Evolutionary conservation across 1,140 invertebrate species (phyloP).

Genomic region (Macrobrachium rosenbergii): DNA sequence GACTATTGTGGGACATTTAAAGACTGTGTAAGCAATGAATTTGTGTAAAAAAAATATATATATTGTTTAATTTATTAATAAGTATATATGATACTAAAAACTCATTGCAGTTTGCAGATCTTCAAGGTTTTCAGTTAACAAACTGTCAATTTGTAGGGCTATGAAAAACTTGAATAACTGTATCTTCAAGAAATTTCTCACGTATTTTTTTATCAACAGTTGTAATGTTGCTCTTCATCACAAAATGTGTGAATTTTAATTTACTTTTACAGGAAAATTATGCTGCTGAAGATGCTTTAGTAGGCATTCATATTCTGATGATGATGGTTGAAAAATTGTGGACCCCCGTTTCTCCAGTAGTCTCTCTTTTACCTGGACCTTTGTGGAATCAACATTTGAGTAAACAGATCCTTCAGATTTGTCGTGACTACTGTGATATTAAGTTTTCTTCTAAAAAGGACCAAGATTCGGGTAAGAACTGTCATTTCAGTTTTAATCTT

Average conservation of each 20-base stretch:
- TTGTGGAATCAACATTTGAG: conserved; percentile 24
- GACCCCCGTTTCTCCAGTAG: neutral
- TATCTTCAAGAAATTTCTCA: neutral
- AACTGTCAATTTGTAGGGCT: too few species aligned
- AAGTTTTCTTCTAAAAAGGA: conserved; percentile 39
- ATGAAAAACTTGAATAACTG: neutral
- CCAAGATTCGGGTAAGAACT: conserved; percentile 10
- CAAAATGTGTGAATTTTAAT: conserved; percentile 80
- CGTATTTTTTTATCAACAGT: neutral
- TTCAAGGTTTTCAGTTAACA: too few species aligned
- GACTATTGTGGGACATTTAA: too few species aligned
- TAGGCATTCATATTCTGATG: conserved; percentile 55
- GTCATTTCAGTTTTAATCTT: too few species aligned
- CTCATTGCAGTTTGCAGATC: too few species aligned
- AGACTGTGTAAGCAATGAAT: too few species aligned
- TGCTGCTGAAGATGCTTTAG: conserved; percentile 60
- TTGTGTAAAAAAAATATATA: too few species aligned
- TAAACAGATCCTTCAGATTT: conserved; percentile 12
- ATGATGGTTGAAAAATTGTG: conserved; percentile 40
- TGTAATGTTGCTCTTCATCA: conserved; percentile 76
- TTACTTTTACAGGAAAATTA: conserved; percentile 44
- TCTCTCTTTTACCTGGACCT: conserved; percentile 6
- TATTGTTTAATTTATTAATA: too few species aligned
- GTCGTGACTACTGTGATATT: neutral
- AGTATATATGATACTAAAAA: too few species aligned